Evolutionary conservation across 2,888 invertebrate genomes (phyloP), one percentile per base, ranked within the genome.

Genomic region (Luperina testacea): DNA sequence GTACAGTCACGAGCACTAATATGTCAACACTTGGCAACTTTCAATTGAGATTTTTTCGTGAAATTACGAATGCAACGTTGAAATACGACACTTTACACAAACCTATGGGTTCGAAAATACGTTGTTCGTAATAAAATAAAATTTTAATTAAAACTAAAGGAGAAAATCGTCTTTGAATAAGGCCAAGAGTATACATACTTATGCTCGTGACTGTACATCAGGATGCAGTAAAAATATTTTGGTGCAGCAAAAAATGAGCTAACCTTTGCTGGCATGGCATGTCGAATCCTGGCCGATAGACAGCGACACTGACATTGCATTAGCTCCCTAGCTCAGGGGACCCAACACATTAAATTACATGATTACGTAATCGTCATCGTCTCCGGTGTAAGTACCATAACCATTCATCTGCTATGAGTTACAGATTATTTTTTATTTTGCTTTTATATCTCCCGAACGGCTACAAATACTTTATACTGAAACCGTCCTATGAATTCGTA

Each of bases 291-390:
- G 13, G 24, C 27, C 11, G 11, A 27, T n/a, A 27, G 15, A 48
- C 32, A 13, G n/a, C n/a, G n/a, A 67, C 51, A 80, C 59, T 80
- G 45, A 24, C 20, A 27, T 51, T 59, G 3, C n/a, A 61, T 80
- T 74, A 80, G 67, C 61, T 61, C 81, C 81, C 81, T 61, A 80
- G 79, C 27, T 11, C 67, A 13, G n/a, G 80, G 59, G 74, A 38
- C 24, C 61, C 48, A 74, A 38, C 32, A 61, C 74, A 45, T 74
- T 80, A n/a, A 73, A 80, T 74, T 7, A 61, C 24, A 80, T 80
- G 74, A 80, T 80, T 61, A 80, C 74, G 61, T 61, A 61, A 80
- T 67, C 61, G 45, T 38, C n/a, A 61, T 4, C 8, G 67, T 80
- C 74, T 80, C 79, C 80, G 59, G 65, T 74, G 20, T 38, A 38